A percentile compares a stretch with the other conserved stretches of the same genome.
These are phyloP conservation scores for Cremastinae sp. DNA, from an alignment of 2,888 invertebrate genomes.

Conservation along the genomic window DNA sequence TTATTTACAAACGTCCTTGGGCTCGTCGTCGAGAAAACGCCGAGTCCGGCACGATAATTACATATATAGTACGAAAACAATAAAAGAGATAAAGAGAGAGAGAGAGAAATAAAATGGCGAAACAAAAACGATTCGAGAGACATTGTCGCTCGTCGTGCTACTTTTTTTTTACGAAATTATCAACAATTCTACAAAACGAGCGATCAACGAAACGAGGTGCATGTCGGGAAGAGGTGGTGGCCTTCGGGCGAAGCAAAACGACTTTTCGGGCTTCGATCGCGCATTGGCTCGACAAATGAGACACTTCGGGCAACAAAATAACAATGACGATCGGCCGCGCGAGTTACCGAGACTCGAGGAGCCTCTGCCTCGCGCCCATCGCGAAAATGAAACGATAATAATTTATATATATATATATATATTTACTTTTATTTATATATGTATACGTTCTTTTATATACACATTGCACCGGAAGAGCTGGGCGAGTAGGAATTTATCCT, in stretches of 20 bases:
- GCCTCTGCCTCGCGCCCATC: slow-evolving; percentile 20
- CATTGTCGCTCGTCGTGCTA: slow-evolving; percentile 36
- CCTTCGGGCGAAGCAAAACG: slow-evolving; percentile 26
- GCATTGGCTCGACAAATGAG: not conserved
- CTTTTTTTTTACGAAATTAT: slow-evolving; percentile 32
- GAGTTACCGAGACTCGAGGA: slow-evolving; percentile 1
- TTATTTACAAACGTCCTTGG: slow-evolving; percentile 63
- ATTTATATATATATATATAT: slow-evolving; percentile 52
- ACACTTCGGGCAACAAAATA: slow-evolving; percentile 23
- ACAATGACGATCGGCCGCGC: slow-evolving; percentile 33
- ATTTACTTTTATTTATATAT: slow-evolving; percentile 19
- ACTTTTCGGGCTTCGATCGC: slow-evolving; percentile 15
- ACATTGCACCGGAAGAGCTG: slow-evolving; percentile 47
- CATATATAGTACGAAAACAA: slow-evolving; percentile 50
- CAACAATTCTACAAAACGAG: slow-evolving; percentile 41
- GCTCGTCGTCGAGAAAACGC: slow-evolving; percentile 50
- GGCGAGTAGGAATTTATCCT: not conserved
- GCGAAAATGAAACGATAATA: slow-evolving; percentile 45
- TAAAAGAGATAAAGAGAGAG: slow-evolving; percentile 33
- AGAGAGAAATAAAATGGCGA: too few species aligned
- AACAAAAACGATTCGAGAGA: slow-evolving; percentile 50
- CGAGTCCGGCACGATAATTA: slow-evolving; percentile 56
- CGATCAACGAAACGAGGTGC: slow-evolving; percentile 42
- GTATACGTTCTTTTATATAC: slow-evolving; percentile 20
- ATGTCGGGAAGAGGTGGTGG: not conserved